Conservation (phyloP, 2,888 invertebrate species). For the Temnothorax ravouxi region DNA sequence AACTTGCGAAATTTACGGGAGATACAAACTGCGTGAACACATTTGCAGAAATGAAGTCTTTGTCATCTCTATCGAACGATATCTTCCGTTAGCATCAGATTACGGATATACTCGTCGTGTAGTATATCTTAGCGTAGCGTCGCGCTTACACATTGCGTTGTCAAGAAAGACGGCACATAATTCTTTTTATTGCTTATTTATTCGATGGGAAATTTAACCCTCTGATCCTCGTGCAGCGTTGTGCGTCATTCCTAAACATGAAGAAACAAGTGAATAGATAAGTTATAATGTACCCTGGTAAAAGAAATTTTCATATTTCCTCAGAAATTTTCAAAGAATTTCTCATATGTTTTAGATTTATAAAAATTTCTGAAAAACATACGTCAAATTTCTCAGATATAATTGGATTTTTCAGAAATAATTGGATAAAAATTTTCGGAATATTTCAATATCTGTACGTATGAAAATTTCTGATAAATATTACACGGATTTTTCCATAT, state of each 20-base stretch:
- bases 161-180: neutral
- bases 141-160: slow-evolving; percentile 30
- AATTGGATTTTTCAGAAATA: no score
- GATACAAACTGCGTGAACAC: neutral
- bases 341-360: no score
- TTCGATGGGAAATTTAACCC: neutral
- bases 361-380: no score
- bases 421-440: no score
- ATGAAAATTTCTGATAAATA: no score
- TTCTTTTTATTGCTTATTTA: neutral
- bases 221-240: neutral
- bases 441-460: no score
- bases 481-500: no score
- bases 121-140: neutral
- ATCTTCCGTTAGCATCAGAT: neutral
- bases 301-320: no score
- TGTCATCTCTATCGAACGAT: neutral
- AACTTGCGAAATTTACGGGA: slow-evolving; percentile 22
- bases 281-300: no score
- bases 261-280: slow-evolving; percentile 14
- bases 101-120: neutral
- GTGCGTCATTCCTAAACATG: neutral
- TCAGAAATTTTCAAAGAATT: no score
- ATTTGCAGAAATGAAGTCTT: neutral
- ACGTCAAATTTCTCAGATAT: no score